Evolutionary conservation across 2,888 invertebrate genomes (phyloP).

Genomic region (Camptogramma bilineatum): DNA sequence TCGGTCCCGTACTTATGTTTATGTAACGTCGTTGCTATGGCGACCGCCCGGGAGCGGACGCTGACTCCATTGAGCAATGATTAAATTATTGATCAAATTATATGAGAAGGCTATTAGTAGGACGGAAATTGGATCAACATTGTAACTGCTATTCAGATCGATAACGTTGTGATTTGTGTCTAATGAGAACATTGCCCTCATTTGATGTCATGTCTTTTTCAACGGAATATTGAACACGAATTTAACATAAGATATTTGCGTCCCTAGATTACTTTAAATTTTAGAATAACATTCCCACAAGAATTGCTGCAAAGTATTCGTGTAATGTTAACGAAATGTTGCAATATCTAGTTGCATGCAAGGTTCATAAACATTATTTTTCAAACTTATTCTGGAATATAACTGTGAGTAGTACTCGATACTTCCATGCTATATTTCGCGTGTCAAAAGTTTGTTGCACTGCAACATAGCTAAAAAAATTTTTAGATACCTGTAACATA

Average conservation of each 20-base stretch:
- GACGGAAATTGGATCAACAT: slow-evolving; percentile 29
- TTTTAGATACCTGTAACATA: no score
- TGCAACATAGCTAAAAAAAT: no score
- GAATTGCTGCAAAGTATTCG: background rate
- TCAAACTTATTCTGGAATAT: no score
- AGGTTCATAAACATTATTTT: no score
- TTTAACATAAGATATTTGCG: background rate
- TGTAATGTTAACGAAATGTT: background rate
- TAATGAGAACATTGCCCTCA: slow-evolving; percentile 25
- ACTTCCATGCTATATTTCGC: no score
- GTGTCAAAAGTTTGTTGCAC: no score
- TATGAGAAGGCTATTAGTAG: slow-evolving; percentile 23
- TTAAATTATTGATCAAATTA: slow-evolving; percentile 38
- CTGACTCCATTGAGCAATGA: slow-evolving; percentile 34
- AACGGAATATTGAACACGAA: background rate
- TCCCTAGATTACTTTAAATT: background rate
- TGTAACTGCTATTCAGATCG: slow-evolving; percentile 24
- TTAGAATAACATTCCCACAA: background rate
- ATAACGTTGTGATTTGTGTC: slow-evolving; percentile 14
- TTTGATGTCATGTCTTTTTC: slow-evolving; percentile 3
- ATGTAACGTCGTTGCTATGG: slow-evolving; percentile 59
- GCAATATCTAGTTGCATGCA: background rate
- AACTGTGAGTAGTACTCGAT: no score
- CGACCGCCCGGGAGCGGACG: slow-evolving; percentile 64
- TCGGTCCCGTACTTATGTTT: slow-evolving; percentile 38